Percentiles rank a stretch among this genome's conserved stretches.
Evolutionary conservation across 2,113 vertebrate genomes (phyloP).

Genomic region (Theristicus caerulescens): DNA sequence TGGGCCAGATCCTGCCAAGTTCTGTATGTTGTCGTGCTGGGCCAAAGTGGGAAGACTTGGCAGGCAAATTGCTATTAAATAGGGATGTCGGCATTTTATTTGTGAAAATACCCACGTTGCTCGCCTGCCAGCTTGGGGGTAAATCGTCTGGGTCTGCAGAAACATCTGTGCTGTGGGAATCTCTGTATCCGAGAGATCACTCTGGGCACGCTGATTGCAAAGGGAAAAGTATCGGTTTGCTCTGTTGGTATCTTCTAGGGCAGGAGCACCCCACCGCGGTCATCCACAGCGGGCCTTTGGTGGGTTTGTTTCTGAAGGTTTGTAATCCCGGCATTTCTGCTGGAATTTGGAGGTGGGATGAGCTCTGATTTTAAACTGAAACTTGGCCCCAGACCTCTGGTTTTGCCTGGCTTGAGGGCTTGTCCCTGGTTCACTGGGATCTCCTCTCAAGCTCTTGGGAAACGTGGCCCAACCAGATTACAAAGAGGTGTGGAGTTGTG

Average conservation of each 20-base stretch:
- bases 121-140: accelerated
- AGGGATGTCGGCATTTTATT: neutral
- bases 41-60: neutral
- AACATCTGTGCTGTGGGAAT: neutral
- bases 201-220: neutral
- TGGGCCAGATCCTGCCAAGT: neutral
- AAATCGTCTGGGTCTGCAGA: neutral
- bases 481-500: neutral
- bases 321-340: neutral
- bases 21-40: neutral
- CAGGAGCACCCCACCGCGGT: accelerated
- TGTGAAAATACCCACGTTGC: neutral
- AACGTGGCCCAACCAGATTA: neutral
- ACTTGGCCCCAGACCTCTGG: neutral
- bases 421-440: neutral
- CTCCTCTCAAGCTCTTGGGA: neutral
- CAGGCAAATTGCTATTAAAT: neutral
- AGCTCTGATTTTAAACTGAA: neutral
- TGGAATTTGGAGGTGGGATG: neutral
- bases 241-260: neutral
- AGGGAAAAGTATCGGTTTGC: neutral
- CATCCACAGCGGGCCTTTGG: neutral
- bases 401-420: neutral
- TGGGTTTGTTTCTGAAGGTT: neutral
- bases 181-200: accelerated